Evolutionary conservation across 2,113 vertebrate species (phyloP).

Genomic region (Chaetodon auriga): DNA sequence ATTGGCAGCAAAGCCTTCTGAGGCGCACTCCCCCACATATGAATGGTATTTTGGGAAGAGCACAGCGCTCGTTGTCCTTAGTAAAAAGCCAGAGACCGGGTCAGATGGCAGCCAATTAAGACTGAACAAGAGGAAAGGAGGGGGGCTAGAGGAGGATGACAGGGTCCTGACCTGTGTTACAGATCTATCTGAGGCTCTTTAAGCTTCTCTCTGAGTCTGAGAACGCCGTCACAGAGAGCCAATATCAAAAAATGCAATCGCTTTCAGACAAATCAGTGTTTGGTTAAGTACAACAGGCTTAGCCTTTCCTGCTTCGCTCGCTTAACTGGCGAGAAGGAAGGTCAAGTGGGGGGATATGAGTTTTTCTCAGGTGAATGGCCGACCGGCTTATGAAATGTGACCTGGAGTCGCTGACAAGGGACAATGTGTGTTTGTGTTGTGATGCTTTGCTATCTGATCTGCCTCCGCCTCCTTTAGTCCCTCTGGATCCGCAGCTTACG

Average conservation of each 20-base stretch:
- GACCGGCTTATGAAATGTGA: conserved; percentile 41
- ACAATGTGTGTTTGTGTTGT: conserved; percentile 55
- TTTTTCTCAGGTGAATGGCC: conserved; percentile 41
- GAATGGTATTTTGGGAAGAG: conserved; percentile 65
- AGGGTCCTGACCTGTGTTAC: conserved; percentile 61
- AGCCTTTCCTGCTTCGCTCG: conserved; percentile 8
- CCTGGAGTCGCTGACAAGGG: neutral
- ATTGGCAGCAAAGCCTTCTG: conserved; percentile 35
- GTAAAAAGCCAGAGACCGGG: conserved; percentile 59
- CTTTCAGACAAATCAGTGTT: conserved; percentile 46
- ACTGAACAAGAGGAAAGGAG: conserved; percentile 53
- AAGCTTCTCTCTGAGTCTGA: conserved; percentile 47
- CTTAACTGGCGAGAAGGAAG: conserved; percentile 10
- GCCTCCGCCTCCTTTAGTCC: neutral
- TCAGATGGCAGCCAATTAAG: conserved; percentile 81
- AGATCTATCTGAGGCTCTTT: conserved; percentile 64
- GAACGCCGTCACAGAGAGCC: conserved; percentile 27
- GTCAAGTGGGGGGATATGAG: conserved; percentile 38
- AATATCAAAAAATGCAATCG: conserved; percentile 41
- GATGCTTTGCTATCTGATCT: conserved; percentile 30
- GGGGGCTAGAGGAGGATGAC: conserved; percentile 1
- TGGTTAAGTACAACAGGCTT: conserved; percentile 37
- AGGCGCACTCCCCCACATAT: conserved; percentile 41
- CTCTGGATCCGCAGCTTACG: conserved; percentile 15
- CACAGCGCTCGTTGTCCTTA: conserved; percentile 42